These are phyloP conservation scores for Hemiprocne comata DNA, from an alignment of 2,113 vertebrate species.

Conservation along the genomic window DNA sequence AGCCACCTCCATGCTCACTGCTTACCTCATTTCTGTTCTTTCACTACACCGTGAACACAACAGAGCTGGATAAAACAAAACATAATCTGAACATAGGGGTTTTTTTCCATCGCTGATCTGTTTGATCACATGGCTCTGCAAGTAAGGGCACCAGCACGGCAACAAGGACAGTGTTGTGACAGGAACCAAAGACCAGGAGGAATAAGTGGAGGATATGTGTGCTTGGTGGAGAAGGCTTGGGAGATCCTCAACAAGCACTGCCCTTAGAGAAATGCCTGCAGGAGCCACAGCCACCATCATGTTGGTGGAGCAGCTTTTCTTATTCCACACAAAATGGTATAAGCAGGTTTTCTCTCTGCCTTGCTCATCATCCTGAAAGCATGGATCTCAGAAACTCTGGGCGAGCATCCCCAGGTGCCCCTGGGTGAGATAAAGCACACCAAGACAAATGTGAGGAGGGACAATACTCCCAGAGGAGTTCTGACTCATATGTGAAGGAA, in stretches of 20 bases:
- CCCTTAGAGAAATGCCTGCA: not conserved
- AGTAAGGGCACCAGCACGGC: not conserved
- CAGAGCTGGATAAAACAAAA: not conserved
- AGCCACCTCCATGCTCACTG: not conserved
- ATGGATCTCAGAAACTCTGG: not conserved
- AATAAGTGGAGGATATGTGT: fast-evolving
- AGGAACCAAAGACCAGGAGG: not conserved
- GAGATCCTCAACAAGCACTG: not conserved
- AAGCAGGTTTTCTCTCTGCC: not conserved
- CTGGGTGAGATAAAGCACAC: not conserved
- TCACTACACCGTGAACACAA: not conserved
- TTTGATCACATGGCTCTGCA: not conserved
- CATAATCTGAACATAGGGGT: not conserved
- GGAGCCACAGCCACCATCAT: not conserved
- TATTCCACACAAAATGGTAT: not conserved
- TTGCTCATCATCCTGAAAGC: not conserved
- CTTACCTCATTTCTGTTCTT: not conserved
- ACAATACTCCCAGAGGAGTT: not conserved
- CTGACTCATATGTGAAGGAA: not conserved
- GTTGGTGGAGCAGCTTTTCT: not conserved
- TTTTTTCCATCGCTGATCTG: not conserved
- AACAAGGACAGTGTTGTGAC: not conserved
- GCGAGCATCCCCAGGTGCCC: not conserved
- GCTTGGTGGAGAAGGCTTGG: not conserved
- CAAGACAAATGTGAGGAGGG: not conserved